Percentiles rank a stretch among this genome's conserved stretches.
Evolutionary conservation across 1,140 invertebrate species (phyloP).

Genomic region (Sesamia nonagrioides): DNA sequence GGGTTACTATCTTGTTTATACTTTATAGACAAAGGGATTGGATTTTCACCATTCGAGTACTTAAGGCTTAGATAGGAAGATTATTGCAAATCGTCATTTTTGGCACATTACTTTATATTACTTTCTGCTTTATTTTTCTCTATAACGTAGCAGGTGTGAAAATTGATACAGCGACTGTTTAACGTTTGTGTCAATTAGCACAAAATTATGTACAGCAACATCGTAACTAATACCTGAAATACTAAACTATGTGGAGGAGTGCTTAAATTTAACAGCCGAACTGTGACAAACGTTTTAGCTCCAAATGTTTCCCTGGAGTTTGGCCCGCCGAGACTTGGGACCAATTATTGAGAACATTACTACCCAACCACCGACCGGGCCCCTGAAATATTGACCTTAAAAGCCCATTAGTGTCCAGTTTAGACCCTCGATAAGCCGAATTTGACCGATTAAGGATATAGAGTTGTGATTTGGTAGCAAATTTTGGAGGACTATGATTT

Average conservation of each 20-base stretch:
- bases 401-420: conserved; percentile 76
- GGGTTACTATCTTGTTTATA: conserved; percentile 12
- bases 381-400: conserved; percentile 78
- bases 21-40: conserved; percentile 8
- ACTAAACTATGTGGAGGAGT: conserved; percentile 36
- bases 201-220: conserved; percentile 5
- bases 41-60: conserved; percentile 7
- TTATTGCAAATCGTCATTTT: conserved; percentile 4
- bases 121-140: background rate
- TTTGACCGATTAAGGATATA: conserved; percentile 67
- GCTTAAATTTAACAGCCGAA: conserved; percentile 51
- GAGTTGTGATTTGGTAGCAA: conserved; percentile 57
- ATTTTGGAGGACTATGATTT: conserved; percentile 49
- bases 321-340: conserved; percentile 60
- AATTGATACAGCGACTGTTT: background rate
- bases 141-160: background rate
- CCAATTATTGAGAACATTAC: conserved; percentile 73
- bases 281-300: conserved; percentile 51
- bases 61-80: background rate
- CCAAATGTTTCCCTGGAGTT: conserved; percentile 59
- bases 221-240: conserved; percentile 23
- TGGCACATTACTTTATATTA: background rate
- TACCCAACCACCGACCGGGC: conserved; percentile 58
- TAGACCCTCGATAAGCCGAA: conserved; percentile 69
- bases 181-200: background rate